These are phyloP conservation scores for Idris sp. DNA, from an alignment of 1,140 invertebrate species.

Conservation along the genomic window DNA sequence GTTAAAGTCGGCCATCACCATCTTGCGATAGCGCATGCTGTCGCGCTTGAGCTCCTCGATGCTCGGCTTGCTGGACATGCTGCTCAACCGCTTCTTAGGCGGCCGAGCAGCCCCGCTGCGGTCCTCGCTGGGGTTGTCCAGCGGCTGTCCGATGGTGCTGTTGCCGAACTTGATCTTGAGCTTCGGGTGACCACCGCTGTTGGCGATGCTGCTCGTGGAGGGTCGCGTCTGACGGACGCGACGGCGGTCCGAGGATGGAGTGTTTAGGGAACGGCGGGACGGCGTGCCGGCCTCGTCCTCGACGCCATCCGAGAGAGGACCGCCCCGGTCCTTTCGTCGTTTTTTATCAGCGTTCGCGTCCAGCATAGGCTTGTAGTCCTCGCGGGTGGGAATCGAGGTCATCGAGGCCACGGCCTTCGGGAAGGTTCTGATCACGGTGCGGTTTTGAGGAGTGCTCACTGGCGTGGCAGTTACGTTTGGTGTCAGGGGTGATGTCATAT, in stretches of 20 bases:
- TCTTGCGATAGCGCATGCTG: constrained; percentile 91
- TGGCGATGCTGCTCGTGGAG: constrained; percentile 65
- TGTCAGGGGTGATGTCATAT: constrained; percentile 85
- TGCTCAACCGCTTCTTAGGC: constrained; percentile 87
- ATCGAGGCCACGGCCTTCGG: constrained; percentile 92
- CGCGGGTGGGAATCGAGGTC: constrained; percentile 89
- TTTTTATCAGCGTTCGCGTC: constrained; percentile 84
- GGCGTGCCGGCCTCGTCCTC: constrained; percentile 72
- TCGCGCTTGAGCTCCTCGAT: constrained; percentile 89
- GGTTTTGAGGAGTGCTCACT: constrained; percentile 80
- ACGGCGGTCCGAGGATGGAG: constrained; percentile 76
- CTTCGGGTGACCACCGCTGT: constrained; percentile 81
- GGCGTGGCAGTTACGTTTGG: constrained; percentile 78
- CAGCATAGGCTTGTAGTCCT: constrained; percentile 86
- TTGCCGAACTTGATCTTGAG: constrained; percentile 90
- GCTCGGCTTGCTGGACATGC: constrained; percentile 81
- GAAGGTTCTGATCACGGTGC: constrained; percentile 86
- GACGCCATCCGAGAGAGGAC: constrained; percentile 44
- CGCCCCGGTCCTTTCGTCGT: constrained; percentile 81
- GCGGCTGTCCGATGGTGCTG: constrained; percentile 78
- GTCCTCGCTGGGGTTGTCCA: constrained; percentile 73
- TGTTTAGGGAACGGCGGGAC: constrained; percentile 72
- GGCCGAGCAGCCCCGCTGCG: constrained; percentile 81
- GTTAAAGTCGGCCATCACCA: constrained; percentile 89
- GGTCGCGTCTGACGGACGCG: constrained; percentile 78